Evolutionary conservation across 2,797 vertebrate species (phyloP).

Genomic region (Aselliscus stoliczkanus): DNA sequence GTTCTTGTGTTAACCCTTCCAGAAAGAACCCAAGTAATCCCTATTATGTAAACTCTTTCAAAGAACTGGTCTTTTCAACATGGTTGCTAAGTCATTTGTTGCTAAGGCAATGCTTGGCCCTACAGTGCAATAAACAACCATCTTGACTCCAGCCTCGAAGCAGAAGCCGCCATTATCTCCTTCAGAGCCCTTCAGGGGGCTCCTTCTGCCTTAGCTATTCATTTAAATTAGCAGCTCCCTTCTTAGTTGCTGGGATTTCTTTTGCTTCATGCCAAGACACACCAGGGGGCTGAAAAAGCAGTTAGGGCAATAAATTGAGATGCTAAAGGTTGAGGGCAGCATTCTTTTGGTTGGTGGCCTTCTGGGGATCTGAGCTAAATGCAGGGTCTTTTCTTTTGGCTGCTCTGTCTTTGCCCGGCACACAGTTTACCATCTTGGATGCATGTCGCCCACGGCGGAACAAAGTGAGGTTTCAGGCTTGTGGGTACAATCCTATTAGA

Average conservation of each 20-base stretch:
- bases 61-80: constrained; percentile 7
- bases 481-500: neutral
- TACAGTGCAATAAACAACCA: neutral
- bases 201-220: constrained; percentile 18
- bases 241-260: neutral
- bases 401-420: neutral
- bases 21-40: constrained; percentile 43
- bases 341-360: neutral
- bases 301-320: neutral
- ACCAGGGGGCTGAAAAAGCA: neutral
- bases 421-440: neutral
- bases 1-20: neutral
- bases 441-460: neutral
- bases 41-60: constrained; percentile 64
- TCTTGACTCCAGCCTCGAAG: constrained; percentile 12
- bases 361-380: neutral
- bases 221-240: constrained; percentile 49
- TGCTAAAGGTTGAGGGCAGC: neutral
- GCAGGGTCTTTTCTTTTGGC: neutral
- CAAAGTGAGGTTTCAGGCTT: neutral
- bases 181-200: neutral
- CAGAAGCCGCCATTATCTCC: neutral
- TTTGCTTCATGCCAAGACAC: neutral
- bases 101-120: constrained; percentile 51
- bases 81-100: constrained; percentile 51